A percentile compares a stretch with the other conserved stretches of the same genome.
Conservation (phyloP, 2,113 vertebrate genomes). For the Terrapene triunguis region DNA sequence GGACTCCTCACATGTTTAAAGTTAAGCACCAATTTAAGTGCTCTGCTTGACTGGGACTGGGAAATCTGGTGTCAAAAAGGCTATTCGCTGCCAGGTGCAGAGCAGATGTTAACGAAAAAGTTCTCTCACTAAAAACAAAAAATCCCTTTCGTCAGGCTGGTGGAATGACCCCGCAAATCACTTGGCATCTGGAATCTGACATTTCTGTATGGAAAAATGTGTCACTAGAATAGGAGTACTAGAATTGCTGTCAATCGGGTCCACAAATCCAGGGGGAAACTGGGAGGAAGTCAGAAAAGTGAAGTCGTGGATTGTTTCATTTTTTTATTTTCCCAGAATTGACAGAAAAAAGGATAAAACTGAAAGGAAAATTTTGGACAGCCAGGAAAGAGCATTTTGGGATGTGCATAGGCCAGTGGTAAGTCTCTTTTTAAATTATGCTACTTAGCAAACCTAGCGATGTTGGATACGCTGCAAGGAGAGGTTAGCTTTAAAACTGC, state of each 20-base stretch:
- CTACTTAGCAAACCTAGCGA: not conserved
- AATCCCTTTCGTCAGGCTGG: not conserved
- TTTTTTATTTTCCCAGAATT: slow-evolving; percentile 82
- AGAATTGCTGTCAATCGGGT: not conserved
- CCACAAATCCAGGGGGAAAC: not conserved
- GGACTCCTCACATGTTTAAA: not conserved
- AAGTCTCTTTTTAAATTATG: slow-evolving; percentile 68
- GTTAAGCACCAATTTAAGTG: not conserved
- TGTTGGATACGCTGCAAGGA: not conserved
- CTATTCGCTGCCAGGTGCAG: not conserved
- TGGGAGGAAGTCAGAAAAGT: not conserved
- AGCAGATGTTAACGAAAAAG: not conserved
- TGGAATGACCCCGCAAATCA: not conserved
- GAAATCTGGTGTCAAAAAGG: not conserved
- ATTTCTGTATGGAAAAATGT: not conserved
- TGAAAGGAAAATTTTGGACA: slow-evolving; percentile 96
- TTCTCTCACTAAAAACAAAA: not conserved
- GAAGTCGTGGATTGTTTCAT: not conserved
- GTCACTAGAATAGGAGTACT: not conserved
- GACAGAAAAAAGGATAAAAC: slow-evolving; percentile 98
- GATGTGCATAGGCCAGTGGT: slow-evolving; percentile 98
- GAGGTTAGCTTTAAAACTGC: not conserved
- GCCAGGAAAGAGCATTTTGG: slow-evolving; percentile 98
- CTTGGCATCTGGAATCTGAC: rapidly evolving
- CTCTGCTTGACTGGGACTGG: not conserved